phyloP scores from a whole-genome alignment of 2,113 vertebrate genomes.

The Labeo rohita region DNA sequence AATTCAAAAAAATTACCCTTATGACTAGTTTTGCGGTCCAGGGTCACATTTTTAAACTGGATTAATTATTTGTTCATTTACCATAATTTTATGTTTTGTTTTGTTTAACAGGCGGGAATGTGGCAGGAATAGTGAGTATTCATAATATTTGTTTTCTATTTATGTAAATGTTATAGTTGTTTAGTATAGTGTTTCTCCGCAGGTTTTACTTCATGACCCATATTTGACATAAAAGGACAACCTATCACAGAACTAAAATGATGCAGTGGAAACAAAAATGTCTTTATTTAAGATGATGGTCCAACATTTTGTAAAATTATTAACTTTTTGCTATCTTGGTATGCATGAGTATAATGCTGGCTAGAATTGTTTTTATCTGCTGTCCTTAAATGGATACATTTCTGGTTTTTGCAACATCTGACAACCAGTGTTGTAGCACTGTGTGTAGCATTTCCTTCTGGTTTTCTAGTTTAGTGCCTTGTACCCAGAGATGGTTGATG shows the following conservation, averaged over 20 bases:
- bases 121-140: conserved; percentile 80
- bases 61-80: background rate
- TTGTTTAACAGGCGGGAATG: conserved; percentile 76
- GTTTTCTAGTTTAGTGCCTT: conserved; percentile 80
- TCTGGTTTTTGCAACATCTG: background rate
- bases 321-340: background rate
- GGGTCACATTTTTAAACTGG: background rate
- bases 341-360: background rate
- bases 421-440: background rate
- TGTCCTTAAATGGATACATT: background rate
- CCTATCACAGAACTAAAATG: background rate
- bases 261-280: background rate
- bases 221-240: background rate
- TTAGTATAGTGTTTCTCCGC: background rate
- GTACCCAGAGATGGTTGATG: conserved; percentile 91
- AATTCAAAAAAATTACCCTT: too few species aligned
- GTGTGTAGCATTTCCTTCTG: background rate
- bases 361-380: background rate
- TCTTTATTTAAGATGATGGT: background rate
- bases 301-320: background rate
- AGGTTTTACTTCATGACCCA: background rate
- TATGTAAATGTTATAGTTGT: background rate
- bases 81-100: background rate
- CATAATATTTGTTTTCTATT: background rate
- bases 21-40: too few species aligned